Base-by-base conservation (phyloP, 2,797 vertebrate genomes). In the Notolepis coatsorum region DNA sequence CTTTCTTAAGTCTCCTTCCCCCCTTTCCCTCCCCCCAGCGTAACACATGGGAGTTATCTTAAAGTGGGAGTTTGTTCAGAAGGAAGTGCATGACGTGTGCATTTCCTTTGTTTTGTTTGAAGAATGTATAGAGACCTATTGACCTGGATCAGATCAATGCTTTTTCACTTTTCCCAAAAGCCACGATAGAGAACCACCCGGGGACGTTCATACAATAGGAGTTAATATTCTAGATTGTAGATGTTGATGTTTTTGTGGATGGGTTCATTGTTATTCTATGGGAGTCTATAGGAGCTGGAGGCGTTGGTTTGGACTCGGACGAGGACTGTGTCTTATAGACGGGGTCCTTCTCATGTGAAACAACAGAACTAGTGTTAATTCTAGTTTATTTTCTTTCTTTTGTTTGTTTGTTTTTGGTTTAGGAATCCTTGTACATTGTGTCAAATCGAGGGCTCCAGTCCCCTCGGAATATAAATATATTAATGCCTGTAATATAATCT, bases 401-500 rank as follows among this genome's bases (percentile, higher is more conserved):
- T 65, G 52, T 41, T 68, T 80, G 46, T 71, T 75, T 72, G 67
- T 74, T 86, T 74, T 85, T 17, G 21, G 87, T 84, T 84, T 85
- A 84, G 77, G 83, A 88, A 86, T 78, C 79, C 81, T 75, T 92
- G 88, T 91, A 87, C 73, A 85, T 87, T 82, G 88, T 92, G 89
- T 91, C 87, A 90, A 92, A 90, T 82, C 72, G 74, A 72, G 76
- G 84, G 84, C 70, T 60, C 59, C n/a, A n/a, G 9, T 71, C 6
- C 77, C 83, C 50, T 84, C 76, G 63, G 68, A 84, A 69, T 75
- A 82, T 90, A 81, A 89, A 89, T 90, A 88, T 88, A 91, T 81
- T 75, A 92, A 91, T 92, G 88, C 77, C 65, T 81, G 90, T 88
- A 86, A 91, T 86, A 91, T 88, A 89, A 92, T 87, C 85, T 92